Conservation (phyloP, 2,888 invertebrate species). For the Heliconius sara region DNA sequence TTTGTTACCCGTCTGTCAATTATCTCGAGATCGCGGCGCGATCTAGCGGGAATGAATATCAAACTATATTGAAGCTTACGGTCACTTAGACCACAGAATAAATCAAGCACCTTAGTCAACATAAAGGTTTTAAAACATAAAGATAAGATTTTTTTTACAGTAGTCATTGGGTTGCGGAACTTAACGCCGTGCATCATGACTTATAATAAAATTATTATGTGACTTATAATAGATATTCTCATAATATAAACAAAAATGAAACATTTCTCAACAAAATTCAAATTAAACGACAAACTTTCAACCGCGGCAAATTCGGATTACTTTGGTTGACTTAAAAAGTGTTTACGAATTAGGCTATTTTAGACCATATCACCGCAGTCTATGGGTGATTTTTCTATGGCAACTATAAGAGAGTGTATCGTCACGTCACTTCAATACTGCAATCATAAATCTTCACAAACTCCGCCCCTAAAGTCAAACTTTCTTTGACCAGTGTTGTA, state of each 20-base stretch:
- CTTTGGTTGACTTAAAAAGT: conserved; percentile 30
- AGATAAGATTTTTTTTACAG: no score
- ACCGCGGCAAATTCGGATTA: conserved; percentile 43
- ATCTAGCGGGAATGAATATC: not conserved
- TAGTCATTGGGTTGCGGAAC: not conserved
- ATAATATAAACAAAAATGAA: not conserved
- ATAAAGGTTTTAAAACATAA: no score
- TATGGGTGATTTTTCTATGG: conserved; percentile 48
- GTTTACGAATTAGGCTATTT: conserved; percentile 37
- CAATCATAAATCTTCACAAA: conserved; percentile 69
- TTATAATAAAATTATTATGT: no score
- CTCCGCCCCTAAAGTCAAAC: conserved; percentile 62
- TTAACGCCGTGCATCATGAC: not conserved
- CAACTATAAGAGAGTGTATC: not conserved
- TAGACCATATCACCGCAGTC: fast-evolving
- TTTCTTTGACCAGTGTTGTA: conserved; percentile 54
- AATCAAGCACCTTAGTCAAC: no score
- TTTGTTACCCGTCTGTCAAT: no score
- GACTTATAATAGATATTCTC: no score
- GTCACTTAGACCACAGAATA: no score
- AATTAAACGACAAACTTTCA: conserved; percentile 49
- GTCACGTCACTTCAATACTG: conserved; percentile 68
- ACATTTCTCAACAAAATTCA: not conserved
- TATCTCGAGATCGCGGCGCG: not conserved
- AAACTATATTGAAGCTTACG: no score